A percentile compares a stretch with the other conserved stretches of the same genome.
These are phyloP conservation scores for Drosophila mimetica DNA, from an alignment of 2,888 invertebrate species.

Conservation along the genomic window DNA sequence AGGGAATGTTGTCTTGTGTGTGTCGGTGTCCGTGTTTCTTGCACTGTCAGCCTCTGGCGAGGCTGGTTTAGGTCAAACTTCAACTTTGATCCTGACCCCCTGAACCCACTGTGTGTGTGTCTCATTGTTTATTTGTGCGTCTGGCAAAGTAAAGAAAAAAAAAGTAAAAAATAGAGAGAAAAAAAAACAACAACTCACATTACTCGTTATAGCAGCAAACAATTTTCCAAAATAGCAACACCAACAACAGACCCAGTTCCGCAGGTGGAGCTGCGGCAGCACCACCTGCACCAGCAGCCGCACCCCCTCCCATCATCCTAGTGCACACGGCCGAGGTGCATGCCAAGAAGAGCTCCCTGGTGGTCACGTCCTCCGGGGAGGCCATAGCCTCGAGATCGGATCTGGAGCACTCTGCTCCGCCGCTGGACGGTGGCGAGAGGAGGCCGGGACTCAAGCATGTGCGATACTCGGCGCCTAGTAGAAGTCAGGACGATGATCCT, in stretches of 20 bases:
- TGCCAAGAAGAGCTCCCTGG: slow-evolving; percentile 59
- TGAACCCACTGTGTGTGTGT: slow-evolving; percentile 20
- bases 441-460: slow-evolving; percentile 53
- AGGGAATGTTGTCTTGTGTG: slow-evolving; percentile 21
- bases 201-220: slow-evolving; percentile 83
- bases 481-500: slow-evolving; percentile 47
- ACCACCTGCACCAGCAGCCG: slow-evolving; percentile 29
- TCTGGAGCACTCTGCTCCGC: slow-evolving; percentile 17
- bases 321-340: slow-evolving; percentile 81
- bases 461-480: slow-evolving; percentile 53
- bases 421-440: slow-evolving; percentile 39
- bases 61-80: slow-evolving; percentile 21
- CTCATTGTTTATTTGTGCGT: slow-evolving; percentile 50
- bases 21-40: slow-evolving; percentile 43
- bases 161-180: slow-evolving; percentile 3
- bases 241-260: slow-evolving; percentile 53
- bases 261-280: slow-evolving; percentile 19
- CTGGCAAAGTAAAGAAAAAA: slow-evolving; percentile 35
- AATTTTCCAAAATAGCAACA: slow-evolving; percentile 79
- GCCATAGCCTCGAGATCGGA: slow-evolving; percentile 45
- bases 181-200: slow-evolving; percentile 68
- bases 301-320: slow-evolving; percentile 69
- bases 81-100: slow-evolving; percentile 13
- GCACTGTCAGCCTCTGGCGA: slow-evolving; percentile 19
- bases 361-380: slow-evolving; percentile 56